phyloP scores from a whole-genome alignment of 1,140 invertebrate genomes.

The Caenorhabditis briggsae region DNA sequence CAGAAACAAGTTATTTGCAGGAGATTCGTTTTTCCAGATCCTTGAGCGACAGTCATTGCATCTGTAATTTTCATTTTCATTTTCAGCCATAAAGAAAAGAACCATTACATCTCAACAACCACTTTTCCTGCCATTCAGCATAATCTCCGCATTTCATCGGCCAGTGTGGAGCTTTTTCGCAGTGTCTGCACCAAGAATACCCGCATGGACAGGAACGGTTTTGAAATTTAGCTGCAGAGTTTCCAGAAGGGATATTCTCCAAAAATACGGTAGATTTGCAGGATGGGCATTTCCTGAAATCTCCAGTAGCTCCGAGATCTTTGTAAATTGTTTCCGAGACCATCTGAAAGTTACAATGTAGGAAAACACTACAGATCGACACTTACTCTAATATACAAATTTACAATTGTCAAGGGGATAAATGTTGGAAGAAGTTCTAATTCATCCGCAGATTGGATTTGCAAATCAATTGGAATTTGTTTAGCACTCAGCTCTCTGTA shows the following conservation, averaged over 20 bases:
- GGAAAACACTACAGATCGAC: too few species aligned
- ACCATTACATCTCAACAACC: not conserved
- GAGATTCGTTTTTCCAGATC: not conserved
- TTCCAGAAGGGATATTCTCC: not conserved
- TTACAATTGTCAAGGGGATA: slow-evolving; percentile 10
- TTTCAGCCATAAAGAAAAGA: too few species aligned
- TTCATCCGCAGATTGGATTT: slow-evolving; percentile 7
- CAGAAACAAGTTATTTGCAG: not conserved
- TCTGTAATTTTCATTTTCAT: not conserved
- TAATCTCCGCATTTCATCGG: slow-evolving; percentile 34
- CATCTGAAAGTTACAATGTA: not conserved
- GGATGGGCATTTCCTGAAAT: slow-evolving; percentile 10
- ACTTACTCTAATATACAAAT: slow-evolving; percentile 39
- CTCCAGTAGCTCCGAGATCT: slow-evolving; percentile 31
- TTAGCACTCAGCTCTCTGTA: slow-evolving; percentile 3
- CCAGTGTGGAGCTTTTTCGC: not conserved
- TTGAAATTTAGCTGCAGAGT: not conserved
- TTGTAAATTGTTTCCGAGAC: slow-evolving; percentile 45
- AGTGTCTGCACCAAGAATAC: slow-evolving; percentile 21
- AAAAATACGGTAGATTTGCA: slow-evolving; percentile 30
- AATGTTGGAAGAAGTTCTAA: not conserved
- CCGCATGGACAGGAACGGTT: slow-evolving; percentile 33
- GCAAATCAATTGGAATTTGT: slow-evolving; percentile 20
- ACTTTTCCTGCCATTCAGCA: slow-evolving; percentile 32
- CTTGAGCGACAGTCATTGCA: slow-evolving; percentile 6